Evolutionary conservation across 2,113 vertebrate genomes (phyloP).

Genomic region (Rhodinocichla rosea): DNA sequence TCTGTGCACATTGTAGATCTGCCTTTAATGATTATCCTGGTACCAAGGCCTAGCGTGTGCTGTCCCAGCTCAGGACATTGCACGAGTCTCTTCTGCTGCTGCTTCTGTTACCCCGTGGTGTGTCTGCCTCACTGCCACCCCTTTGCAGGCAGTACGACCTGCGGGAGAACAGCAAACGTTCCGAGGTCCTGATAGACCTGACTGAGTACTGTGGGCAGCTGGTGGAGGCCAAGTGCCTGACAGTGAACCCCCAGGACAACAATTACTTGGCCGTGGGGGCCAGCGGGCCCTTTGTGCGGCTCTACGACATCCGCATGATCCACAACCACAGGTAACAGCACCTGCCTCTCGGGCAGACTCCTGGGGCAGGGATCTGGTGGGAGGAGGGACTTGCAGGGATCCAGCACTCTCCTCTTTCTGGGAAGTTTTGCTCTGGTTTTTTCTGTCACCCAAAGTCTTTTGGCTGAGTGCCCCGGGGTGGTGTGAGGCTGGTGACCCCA

Average conservation of each 20-base stretch:
- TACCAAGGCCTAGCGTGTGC: neutral
- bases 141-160: slow-evolving; percentile 91
- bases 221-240: slow-evolving; percentile 96
- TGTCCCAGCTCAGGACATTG: neutral
- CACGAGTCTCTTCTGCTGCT: neutral
- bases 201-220: slow-evolving; percentile 97
- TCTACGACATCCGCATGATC: slow-evolving; percentile 99
- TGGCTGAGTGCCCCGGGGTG: rapidly evolving
- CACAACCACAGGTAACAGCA: slow-evolving; percentile 88
- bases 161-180: slow-evolving; percentile 93
- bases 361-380: neutral
- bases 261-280: slow-evolving; percentile 96
- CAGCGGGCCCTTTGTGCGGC: slow-evolving; percentile 93
- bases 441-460: neutral
- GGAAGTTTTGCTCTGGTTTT: neutral
- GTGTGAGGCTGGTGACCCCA: neutral
- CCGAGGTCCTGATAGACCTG: slow-evolving; percentile 93
- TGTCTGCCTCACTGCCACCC: neutral
- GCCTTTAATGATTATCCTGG: neutral
- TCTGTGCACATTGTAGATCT: neutral
- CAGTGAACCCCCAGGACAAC: slow-evolving; percentile 95
- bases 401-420: rapidly evolving
- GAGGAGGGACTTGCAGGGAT: neutral
- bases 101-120: rapidly evolving
- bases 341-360: rapidly evolving